Evolutionary conservation across 2,888 invertebrate genomes (phyloP), one percentile per base, ranked within the genome.

Genomic region (Eristalis intricaria): DNA sequence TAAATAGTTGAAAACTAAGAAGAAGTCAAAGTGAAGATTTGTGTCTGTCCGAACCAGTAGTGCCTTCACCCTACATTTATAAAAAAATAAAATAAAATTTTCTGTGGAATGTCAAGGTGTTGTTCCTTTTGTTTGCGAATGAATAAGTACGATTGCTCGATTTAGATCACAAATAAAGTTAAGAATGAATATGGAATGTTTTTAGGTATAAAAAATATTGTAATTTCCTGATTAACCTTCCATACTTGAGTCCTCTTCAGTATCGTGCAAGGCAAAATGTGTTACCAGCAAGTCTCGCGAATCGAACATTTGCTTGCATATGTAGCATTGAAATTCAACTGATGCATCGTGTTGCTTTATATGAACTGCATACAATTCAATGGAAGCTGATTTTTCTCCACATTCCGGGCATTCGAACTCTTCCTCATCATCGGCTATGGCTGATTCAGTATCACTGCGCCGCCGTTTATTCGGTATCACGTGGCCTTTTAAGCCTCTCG

Each of bases 371-470:
- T 92, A 92, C 1, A 89, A 88, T 66, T 92, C 92, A 76, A 92
- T 88, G 32, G 92, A 90, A 19, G 90, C 91, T 40, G 91, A 92
- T 2, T 91, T 90, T 22, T 90, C 89, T 22, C 90, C 91, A 73
- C 92, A 92, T 71, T 92, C 92, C 56, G 91, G 92, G 64, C 92
- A 92, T 71, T 92, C 93, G 5, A 92, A 88, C 89, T 91, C 92
- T 86, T 91, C 91, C 38, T 92, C 92, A 15, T 87, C 87, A 19
- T 87, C 87, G 10, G 87, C 87, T 15, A 76, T 26, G 2, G 87
- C 84, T 43, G 87, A 87, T 76, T 87, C 87, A 1, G 87, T 84
- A 35, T 87, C 87, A 50, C 87, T 87, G 10, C 87, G 83, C 43
- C 87, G 79, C n/a, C 87, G 66, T 76, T 87, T 87, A 11, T 35